Evolutionary conservation across 2,113 vertebrate genomes (phyloP), one percentile per base, ranked within the genome.

Genomic region (Eretmochelys imbricata): DNA sequence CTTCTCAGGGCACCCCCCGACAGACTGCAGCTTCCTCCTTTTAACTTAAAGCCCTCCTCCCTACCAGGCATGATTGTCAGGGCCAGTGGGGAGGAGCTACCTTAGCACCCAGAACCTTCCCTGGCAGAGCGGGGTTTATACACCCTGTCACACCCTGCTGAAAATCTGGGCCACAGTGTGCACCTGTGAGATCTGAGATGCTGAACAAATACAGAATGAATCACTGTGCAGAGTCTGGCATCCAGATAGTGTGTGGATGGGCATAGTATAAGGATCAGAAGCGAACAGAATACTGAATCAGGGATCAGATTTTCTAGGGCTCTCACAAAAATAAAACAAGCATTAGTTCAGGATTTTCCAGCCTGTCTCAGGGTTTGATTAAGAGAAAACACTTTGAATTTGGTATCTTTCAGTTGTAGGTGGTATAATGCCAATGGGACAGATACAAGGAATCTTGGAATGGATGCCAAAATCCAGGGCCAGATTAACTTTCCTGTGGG

Each of bases 321-420:
- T 94, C 88, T 94, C 0, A 1, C 87, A 96, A 97, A 96, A 96
- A 94, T 97, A 84, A 96, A 95, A 89, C 84, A 79, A 89, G 80
- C 84, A 87, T 93, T 95, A 95, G 38, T 95, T 93, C 90, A 29
- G 38, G 82, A 94, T 96, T 97, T 94, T 94, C 93, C 92, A 95
- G 80, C 29, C 49, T 87, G 91, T 97, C 48, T 85, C 5, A 97
- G 80, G 88, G 48, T 94, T 95, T 96, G 94, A 88, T 95, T 93
- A 82, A 87, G 65, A 89, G 57, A 81, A 91, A 89, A 35, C 82
- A 86, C 92, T 96, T 97, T 97, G 82, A 48, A 78, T 42, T 7
- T 46, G n/a, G 9, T 10, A 53, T 14, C 9, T 75, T 53, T 85
- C 35, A 19, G 38, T 38, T 29, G 65, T 53, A 53, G n/a, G 65